Conservation (phyloP, 2,888 invertebrate species). For the Sminthurides aquaticus region DNA sequence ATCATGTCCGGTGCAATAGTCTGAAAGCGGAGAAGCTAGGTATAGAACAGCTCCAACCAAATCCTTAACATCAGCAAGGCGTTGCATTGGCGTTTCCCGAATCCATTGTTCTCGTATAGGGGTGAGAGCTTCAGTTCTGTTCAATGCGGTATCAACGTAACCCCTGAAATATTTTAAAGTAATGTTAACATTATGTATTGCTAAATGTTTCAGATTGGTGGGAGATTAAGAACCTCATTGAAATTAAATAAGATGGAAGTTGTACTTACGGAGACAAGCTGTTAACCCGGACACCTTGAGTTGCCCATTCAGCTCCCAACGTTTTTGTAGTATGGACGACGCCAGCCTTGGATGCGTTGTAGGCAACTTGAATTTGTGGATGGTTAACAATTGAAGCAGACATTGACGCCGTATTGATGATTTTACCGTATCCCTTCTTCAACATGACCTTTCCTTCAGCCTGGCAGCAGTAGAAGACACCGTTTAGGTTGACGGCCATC, state of each 20-base stretch:
- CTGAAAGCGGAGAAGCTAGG: constrained; percentile 37
- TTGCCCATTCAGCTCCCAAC: constrained; percentile 40
- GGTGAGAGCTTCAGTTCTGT: constrained; percentile 32
- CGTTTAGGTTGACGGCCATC: constrained; percentile 40
- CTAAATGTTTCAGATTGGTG: too few relatives aligned
- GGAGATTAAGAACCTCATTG: too few relatives aligned
- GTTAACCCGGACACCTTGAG: constrained; percentile 40
- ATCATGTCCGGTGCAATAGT: constrained; percentile 39
- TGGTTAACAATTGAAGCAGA: constrained; percentile 38
- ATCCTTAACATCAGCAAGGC: constrained; percentile 38
- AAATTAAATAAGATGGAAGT: constrained; percentile 1
- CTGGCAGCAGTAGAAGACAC: constrained; percentile 42
- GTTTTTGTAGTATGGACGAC: constrained; percentile 40
- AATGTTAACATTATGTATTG: too few relatives aligned
- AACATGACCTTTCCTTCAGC: constrained; percentile 42
- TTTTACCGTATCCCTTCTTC: constrained; percentile 40
- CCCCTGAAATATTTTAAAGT: too few relatives aligned
- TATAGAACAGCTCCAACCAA: constrained; percentile 39
- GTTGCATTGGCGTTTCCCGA: constrained; percentile 36
- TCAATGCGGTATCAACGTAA: constrained; percentile 40
- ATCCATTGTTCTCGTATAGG: constrained; percentile 38
- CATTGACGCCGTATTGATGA: constrained; percentile 43
- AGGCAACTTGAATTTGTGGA: constrained; percentile 40
- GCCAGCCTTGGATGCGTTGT: constrained; percentile 37
- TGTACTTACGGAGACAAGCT: constrained; percentile 42